Percentiles rank a stretch among this genome's conserved stretches.
Conservation (phyloP, 2,888 invertebrate species). For the Ceramica pisi region DNA sequence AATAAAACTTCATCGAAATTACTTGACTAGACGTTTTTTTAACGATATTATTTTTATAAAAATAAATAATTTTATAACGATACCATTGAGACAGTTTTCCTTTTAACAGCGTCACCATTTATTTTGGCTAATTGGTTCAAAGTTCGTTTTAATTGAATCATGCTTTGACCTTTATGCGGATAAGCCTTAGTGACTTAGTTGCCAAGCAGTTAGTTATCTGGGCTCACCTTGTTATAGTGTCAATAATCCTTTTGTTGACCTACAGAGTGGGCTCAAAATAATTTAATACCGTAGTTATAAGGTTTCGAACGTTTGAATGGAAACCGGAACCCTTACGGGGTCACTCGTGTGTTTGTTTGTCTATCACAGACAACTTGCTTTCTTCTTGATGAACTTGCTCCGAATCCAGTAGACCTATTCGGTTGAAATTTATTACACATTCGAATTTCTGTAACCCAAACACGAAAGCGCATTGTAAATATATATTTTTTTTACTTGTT, state of each 20-base stretch:
- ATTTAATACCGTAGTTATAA: neutral
- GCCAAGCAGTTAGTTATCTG: neutral
- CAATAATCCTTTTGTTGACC: constrained; percentile 2
- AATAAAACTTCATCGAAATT: neutral
- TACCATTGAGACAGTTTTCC: neutral
- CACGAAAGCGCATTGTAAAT: neutral
- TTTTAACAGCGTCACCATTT: constrained; percentile 2
- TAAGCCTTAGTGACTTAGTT: neutral
- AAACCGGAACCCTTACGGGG: neutral
- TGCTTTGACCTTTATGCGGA: constrained; percentile 4
- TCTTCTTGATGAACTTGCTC: no score
- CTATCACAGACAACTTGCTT: no score
- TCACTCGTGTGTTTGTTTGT: no score
- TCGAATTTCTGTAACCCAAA: no score
- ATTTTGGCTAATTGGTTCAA: constrained; percentile 29
- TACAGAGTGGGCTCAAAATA: neutral
- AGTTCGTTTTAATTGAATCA: constrained; percentile 18
- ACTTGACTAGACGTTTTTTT: neutral
- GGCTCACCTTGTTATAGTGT: neutral
- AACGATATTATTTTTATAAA: neutral
- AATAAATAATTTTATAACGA: constrained; percentile 8
- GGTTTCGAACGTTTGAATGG: no score
- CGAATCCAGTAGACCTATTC: no score
- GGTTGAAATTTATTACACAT: no score
- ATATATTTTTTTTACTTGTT: neutral